Percentiles rank a stretch among this genome's conserved stretches.
Evolutionary conservation across 2,888 invertebrate genomes (phyloP).

Genomic region (Encarsia formosa): DNA sequence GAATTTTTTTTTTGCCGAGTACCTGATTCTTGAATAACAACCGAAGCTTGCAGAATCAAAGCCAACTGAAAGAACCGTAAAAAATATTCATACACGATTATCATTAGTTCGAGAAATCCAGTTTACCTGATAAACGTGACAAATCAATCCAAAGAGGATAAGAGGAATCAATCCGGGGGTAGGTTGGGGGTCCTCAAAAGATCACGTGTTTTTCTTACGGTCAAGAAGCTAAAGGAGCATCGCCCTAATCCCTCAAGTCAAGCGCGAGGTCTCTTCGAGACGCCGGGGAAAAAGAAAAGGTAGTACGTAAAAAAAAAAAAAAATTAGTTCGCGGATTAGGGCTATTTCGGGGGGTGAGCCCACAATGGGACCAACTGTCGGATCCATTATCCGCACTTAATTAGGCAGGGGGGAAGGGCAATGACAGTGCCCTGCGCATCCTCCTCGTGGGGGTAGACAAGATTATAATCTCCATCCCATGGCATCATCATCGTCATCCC

Average conservation of each 20-base stretch:
- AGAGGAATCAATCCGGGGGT: no score
- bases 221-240: slow-evolving; percentile 18
- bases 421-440: slow-evolving; percentile 4
- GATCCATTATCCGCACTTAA: slow-evolving; percentile 46
- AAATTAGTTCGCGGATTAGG: slow-evolving; percentile 1
- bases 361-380: slow-evolving; percentile 46
- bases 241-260: slow-evolving; percentile 16
- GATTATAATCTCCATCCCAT: slow-evolving; percentile 52
- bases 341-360: no score
- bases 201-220: no score
- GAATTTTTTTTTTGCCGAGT: no score
- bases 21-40: no score
- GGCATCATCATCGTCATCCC: slow-evolving; percentile 50
- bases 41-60: no score
- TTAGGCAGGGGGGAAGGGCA: slow-evolving; percentile 36
- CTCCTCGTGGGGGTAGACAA: slow-evolving; percentile 50
- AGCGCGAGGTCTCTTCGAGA: slow-evolving; percentile 10
- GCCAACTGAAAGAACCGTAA: no score
- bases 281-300: not conserved
- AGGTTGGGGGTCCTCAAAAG: no score
- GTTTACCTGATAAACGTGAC: no score
- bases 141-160: no score
- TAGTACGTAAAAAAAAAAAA: not conserved
- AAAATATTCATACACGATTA: no score
- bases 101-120: no score